Evolutionary conservation across 2,888 invertebrate species (phyloP).

Genomic region (Drosophila quasianomalipes): DNA sequence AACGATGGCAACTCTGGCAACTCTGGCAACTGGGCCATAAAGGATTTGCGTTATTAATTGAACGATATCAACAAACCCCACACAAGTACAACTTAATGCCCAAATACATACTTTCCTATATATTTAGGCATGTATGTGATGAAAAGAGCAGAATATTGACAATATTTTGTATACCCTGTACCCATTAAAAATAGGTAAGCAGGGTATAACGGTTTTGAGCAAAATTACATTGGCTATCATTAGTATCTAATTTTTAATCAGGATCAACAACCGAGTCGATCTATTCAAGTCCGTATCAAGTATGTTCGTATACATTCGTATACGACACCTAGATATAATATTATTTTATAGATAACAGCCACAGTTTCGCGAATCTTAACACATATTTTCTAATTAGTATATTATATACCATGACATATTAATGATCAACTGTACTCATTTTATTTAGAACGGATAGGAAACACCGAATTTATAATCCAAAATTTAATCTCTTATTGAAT

Average conservation of each 20-base stretch:
- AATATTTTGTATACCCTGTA: not conserved
- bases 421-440: not conserved
- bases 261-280: not conserved
- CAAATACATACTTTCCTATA: not conserved
- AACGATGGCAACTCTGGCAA: constrained; percentile 59
- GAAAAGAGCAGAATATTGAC: not conserved
- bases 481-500: not conserved
- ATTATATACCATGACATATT: not conserved
- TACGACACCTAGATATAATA: not conserved
- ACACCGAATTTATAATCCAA: not conserved
- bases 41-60: constrained; percentile 74
- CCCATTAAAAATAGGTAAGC: not conserved
- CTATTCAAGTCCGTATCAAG: not conserved
- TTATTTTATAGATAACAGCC: not conserved
- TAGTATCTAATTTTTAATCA: not conserved
- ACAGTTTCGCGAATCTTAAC: not conserved
- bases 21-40: constrained; percentile 66
- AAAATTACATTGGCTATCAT: not conserved
- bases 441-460: not conserved
- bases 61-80: constrained; percentile 43
- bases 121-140: not conserved
- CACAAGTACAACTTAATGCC: constrained; percentile 22
- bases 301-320: fast-evolving
- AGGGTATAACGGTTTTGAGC: too few relatives aligned
- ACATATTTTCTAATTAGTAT: too few relatives aligned